These are phyloP conservation scores for Siniperca scherzeri DNA, from an alignment of 2,797 vertebrate genomes.

Conservation along the genomic window DNA sequence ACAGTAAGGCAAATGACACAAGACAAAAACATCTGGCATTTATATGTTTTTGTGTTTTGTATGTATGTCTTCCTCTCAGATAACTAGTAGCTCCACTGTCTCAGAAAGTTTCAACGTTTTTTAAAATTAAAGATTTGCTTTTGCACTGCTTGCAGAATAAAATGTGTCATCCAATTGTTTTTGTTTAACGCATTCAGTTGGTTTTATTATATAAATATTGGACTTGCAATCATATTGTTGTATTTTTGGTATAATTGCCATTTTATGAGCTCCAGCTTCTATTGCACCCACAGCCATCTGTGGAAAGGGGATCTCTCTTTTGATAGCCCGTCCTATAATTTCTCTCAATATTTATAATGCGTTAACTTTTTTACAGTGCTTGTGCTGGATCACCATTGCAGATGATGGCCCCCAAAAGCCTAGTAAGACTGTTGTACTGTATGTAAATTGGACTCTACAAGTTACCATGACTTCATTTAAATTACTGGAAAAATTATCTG, in stretches of 20 bases:
- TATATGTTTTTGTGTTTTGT: slow-evolving; percentile 12
- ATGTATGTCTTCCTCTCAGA: neutral
- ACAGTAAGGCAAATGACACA: neutral
- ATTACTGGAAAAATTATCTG: neutral
- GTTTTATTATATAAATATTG: neutral
- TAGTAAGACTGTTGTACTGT: neutral
- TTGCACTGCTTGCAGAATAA: neutral
- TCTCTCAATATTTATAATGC: neutral
- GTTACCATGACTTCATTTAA: neutral
- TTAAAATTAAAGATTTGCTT: neutral
- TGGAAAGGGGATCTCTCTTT: neutral
- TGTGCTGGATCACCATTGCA: neutral
- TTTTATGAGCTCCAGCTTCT: neutral
- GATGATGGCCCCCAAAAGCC: neutral
- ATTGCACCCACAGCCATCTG: neutral
- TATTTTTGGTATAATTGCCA: neutral
- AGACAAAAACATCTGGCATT: neutral
- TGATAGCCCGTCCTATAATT: neutral
- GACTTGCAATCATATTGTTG: neutral
- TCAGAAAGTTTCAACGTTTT: neutral
- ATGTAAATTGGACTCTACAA: neutral
- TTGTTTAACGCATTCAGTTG: neutral
- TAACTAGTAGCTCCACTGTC: neutral
- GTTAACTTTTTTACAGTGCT: neutral
- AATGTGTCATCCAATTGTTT: neutral